phyloP scores from a whole-genome alignment of 2,888 invertebrate species.

The Acrobeloides nanus region DNA sequence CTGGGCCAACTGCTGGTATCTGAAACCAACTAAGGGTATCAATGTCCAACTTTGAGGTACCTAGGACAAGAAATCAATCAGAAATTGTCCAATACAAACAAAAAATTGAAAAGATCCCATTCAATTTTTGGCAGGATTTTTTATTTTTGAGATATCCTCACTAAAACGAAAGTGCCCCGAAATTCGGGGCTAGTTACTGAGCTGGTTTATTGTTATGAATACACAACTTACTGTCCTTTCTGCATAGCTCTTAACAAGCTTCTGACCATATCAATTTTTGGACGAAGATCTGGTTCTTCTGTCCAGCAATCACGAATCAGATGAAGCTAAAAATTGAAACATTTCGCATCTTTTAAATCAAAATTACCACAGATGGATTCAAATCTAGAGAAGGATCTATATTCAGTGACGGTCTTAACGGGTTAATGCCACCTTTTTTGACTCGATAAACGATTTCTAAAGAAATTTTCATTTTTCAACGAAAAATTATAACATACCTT shows the following conservation, averaged over 20 bases:
- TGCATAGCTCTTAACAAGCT: slow-evolving; percentile 42
- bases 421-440: slow-evolving; percentile 38
- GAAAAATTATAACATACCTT: too few species aligned
- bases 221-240: slow-evolving; percentile 29
- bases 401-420: slow-evolving; percentile 31
- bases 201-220: too few species aligned
- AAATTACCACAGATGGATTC: slow-evolving; percentile 14
- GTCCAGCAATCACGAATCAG: slow-evolving; percentile 48
- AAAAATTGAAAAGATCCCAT: too few species aligned
- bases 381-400: slow-evolving; percentile 40
- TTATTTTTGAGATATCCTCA: too few species aligned
- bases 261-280: slow-evolving; percentile 35
- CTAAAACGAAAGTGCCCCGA: too few species aligned
- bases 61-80: too few species aligned
- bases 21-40: too few species aligned
- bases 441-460: slow-evolving; percentile 42
- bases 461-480: not conserved
- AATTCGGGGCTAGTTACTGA: too few species aligned
- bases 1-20: too few species aligned
- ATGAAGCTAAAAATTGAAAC: slow-evolving; percentile 30
- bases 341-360: not conserved
- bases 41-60: too few species aligned
- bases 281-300: slow-evolving; percentile 38
- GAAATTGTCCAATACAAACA: too few species aligned
- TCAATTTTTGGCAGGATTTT: too few species aligned